These are phyloP conservation scores for Struthidea cinerea DNA, from an alignment of 2,113 vertebrate species.

Conservation along the genomic window DNA sequence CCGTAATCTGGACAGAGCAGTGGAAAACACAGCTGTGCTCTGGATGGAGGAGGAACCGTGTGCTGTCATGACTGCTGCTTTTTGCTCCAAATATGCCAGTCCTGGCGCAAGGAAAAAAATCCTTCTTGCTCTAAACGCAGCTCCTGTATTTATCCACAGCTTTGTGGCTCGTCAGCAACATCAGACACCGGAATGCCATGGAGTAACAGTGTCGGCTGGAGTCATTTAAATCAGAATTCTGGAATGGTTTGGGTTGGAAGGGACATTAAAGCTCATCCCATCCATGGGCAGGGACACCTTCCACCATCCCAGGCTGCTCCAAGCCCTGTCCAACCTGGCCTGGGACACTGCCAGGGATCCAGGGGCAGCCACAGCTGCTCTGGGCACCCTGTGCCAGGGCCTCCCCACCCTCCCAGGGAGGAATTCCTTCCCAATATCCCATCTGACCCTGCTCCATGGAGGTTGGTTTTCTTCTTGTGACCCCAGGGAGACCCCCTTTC, in stretches of 20 bases:
- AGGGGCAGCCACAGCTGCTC: background rate
- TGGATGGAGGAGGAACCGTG: background rate
- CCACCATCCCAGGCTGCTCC: background rate
- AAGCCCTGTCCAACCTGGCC: background rate
- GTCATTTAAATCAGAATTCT: background rate
- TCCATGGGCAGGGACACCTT: background rate
- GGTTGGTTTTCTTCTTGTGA: background rate
- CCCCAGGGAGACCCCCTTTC: background rate
- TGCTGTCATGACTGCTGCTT: background rate
- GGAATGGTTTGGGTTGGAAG: background rate
- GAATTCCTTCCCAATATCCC: background rate
- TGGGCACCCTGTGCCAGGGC: background rate
- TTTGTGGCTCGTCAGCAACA: background rate
- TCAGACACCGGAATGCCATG: background rate
- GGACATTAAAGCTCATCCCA: background rate
- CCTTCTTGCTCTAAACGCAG: background rate
- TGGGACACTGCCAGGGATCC: background rate
- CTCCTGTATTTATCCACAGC: background rate
- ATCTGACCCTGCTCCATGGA: background rate
- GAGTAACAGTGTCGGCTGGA: background rate
- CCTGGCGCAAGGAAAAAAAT: background rate
- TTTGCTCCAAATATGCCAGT: conserved; percentile 41
- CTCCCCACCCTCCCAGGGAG: rapidly evolving
- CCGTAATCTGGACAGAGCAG: background rate
- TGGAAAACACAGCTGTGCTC: conserved; percentile 21